Evolutionary conservation across 2,113 vertebrate species (phyloP).

Genomic region (Diglossa brunneiventris): DNA sequence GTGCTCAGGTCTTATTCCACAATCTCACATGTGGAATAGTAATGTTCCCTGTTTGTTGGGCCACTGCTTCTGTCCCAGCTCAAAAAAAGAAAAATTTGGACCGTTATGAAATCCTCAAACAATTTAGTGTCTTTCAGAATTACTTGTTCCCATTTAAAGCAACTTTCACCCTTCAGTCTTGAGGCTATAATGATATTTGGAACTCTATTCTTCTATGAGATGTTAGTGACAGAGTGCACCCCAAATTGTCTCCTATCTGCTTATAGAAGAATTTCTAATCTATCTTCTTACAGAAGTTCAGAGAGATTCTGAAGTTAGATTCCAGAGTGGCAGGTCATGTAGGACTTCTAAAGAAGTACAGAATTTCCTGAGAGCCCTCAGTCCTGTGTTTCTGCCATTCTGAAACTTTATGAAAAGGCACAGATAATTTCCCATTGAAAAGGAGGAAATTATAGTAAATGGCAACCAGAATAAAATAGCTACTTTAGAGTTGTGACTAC

Average conservation of each 20-base stretch:
- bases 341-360: background rate
- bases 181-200: background rate
- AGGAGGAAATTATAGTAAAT: background rate
- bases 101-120: background rate
- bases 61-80: background rate
- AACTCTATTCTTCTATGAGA: background rate
- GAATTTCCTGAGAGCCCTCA: background rate
- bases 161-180: background rate
- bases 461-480: background rate
- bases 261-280: background rate
- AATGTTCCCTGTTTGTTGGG: background rate
- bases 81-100: background rate
- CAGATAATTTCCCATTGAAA: background rate
- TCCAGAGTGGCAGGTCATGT: background rate
- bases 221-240: background rate
- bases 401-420: background rate
- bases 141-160: background rate
- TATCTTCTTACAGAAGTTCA: background rate
- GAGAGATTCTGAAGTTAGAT: background rate
- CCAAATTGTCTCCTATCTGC: background rate
- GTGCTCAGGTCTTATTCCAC: background rate
- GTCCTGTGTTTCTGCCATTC: background rate
- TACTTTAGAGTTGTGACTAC: background rate
- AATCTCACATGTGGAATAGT: accelerated
- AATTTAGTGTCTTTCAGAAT: background rate